phyloP scores from a whole-genome alignment of 1,140 invertebrate species.

The Diuraphis noxia region DNA sequence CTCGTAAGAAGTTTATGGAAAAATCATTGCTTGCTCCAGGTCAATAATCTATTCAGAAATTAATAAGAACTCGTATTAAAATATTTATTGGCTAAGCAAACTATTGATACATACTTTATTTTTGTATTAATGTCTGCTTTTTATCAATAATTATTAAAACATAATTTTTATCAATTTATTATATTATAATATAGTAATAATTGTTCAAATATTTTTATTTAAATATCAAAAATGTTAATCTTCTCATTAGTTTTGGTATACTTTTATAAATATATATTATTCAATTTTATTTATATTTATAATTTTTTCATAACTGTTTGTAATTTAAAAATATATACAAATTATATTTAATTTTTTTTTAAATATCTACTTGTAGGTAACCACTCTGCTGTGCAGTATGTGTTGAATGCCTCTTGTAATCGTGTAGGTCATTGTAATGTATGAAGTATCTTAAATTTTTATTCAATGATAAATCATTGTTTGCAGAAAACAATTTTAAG shows the following conservation, averaged over 20 bases:
- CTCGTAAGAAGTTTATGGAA: slow-evolving; percentile 99
- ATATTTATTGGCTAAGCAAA: background rate
- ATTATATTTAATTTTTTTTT: too few species aligned
- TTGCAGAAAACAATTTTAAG: too few species aligned
- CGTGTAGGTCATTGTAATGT: too few species aligned
- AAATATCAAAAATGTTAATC: background rate
- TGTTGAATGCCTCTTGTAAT: too few species aligned
- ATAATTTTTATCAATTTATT: background rate
- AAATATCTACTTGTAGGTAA: too few species aligned
- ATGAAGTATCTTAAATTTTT: too few species aligned
- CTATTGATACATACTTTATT: slow-evolving; percentile 17
- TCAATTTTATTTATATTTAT: background rate
- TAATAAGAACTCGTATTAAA: background rate
- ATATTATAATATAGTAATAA: background rate
- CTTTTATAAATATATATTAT: background rate
- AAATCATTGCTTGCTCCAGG: slow-evolving; percentile 88
- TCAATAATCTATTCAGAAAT: slow-evolving; percentile 61
- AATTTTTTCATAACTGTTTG: background rate
- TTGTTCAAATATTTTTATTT: background rate
- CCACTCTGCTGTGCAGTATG: too few species aligned
- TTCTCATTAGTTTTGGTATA: background rate
- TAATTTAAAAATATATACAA: background rate
- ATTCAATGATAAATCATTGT: too few species aligned
- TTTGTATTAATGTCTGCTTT: slow-evolving; percentile 8
- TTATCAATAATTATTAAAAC: slow-evolving; percentile 16